Evolutionary conservation across 1,140 invertebrate species (phyloP), one percentile per base, ranked within the genome.

Genomic region (Lutraria rhynchaena): DNA sequence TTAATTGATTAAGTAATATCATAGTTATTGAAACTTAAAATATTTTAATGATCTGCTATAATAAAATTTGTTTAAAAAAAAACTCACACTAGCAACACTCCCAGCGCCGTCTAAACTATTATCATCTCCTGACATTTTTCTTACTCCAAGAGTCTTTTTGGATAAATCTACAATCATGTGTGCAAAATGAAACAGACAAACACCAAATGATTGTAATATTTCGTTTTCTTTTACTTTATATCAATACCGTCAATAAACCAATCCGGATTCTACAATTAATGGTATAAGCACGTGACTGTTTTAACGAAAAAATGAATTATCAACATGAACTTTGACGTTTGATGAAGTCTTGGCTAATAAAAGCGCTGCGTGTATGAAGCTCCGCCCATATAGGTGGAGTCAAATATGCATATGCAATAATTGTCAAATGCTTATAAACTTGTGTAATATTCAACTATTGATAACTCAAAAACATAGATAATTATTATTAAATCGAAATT

Each of bases 91-190:
- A 89, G 94, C 93, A 91, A 94, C 84, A 65, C 69, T 74, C 44
- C 70, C 92, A 92, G 35, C 91, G 37, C 78, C 93, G 83, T 94
- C 95, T 80, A 95, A 90, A 90, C 96, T 95, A 87, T 95, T 95
- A 89, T 97, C 96, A 90, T 95, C 94, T 92, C 95, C 95, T 35
- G 84, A 85, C 87, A 88, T 88, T 74, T 76, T 77, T 75, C 76
- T 49, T 53, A 78, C 76, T 67, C 76, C 76, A 70, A 69, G 49
- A 69, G 76, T 69, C 22, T 80, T 80, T 80, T 80, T 80, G 41
- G 76, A 80, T 60, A 80, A 46, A 80, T 80, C 76, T 55, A 80
- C 76, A 80, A 80, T 80, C 76, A 80, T 80, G 63, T 80, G 65
- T 69, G 44, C 61, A 70, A 13, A 24, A 17, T 57, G 33, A 74